A percentile compares a stretch with the other conserved stretches of the same genome.
Conservation (phyloP, 23 tunicate species). For the Phallusia fumigata region DNA sequence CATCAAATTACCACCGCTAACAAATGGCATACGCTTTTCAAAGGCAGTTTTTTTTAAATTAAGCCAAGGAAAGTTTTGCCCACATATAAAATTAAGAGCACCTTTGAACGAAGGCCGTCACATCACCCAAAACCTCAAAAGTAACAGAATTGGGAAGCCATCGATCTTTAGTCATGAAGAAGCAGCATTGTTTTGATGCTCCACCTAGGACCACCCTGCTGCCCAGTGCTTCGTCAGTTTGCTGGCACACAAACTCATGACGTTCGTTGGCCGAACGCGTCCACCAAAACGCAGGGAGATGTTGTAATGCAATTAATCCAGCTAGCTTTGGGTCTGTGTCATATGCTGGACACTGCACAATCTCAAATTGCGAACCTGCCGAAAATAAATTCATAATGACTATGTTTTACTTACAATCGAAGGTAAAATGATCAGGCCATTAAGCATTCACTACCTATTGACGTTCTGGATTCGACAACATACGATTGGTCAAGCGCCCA, state of each 20-base stretch:
- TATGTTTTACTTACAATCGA: too few relatives aligned
- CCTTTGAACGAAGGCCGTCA: not conserved
- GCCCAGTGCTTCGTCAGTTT: not conserved
- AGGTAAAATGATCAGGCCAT: too few relatives aligned
- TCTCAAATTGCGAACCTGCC: not conserved
- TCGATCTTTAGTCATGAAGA: not conserved
- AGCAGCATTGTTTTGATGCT: not conserved
- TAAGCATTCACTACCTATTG: too few relatives aligned
- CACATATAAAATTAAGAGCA: not conserved
- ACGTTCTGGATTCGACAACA: not conserved
- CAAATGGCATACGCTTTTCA: too few relatives aligned
- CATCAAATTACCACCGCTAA: too few relatives aligned
- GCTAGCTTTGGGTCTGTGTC: not conserved
- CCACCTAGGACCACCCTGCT: not conserved
- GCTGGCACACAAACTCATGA: not conserved
- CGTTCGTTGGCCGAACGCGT: not conserved
- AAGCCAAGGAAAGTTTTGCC: not conserved
- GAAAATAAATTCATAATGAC: too few relatives aligned
- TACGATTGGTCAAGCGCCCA: not conserved
- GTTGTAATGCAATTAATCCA: not conserved
- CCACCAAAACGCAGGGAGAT: conserved; percentile 1
- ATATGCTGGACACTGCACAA: not conserved
- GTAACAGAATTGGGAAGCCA: not conserved
- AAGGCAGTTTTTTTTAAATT: too few relatives aligned
- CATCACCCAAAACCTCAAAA: not conserved